A percentile compares a stretch with the other conserved stretches of the same genome.
These are phyloP conservation scores for Zophobas atratus DNA, from an alignment of 1,140 invertebrate genomes.

Conservation along the genomic window DNA sequence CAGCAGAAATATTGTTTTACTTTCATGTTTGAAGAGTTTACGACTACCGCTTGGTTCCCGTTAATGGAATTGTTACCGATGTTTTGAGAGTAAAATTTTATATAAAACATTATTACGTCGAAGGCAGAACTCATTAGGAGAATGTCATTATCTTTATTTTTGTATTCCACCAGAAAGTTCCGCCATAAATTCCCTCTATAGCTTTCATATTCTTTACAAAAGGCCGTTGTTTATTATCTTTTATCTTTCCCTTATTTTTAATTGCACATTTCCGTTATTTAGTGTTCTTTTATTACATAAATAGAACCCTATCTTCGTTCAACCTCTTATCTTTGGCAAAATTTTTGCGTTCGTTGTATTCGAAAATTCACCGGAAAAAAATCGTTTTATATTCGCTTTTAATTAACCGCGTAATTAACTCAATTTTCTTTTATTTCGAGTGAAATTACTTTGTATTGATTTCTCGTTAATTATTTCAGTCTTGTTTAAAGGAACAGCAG, in stretches of 20 bases:
- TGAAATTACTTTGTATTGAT: conserved; percentile 20
- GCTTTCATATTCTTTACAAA: conserved; percentile 57
- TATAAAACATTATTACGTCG: conserved; percentile 48
- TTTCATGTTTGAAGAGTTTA: conserved; percentile 25
- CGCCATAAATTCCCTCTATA: conserved; percentile 55
- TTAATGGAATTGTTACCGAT: conserved; percentile 44
- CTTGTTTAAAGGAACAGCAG: neutral
- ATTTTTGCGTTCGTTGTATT: conserved; percentile 20
- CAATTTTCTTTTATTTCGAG: conserved; percentile 22
- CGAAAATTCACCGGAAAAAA: neutral
- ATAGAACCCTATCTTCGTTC: conserved; percentile 50
- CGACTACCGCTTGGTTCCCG: conserved; percentile 3
- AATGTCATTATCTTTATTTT: conserved; percentile 51
- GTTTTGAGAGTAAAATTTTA: conserved; percentile 42
- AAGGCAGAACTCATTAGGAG: conserved; percentile 47
- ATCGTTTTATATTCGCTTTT: conserved; percentile 25
- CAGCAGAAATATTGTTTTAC: conserved; percentile 1
- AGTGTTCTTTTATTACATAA: conserved; percentile 56
- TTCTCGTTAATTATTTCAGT: conserved; percentile 24
- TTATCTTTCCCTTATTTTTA: conserved; percentile 58
- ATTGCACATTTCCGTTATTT: conserved; percentile 59
- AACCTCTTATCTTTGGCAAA: conserved; percentile 45
- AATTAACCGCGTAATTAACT: conserved; percentile 39
- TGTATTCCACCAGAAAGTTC: conserved; percentile 54
- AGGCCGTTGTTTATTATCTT: conserved; percentile 57